phyloP scores from a whole-genome alignment of 2,888 invertebrate species.

The Yponomeuta malinellus region DNA sequence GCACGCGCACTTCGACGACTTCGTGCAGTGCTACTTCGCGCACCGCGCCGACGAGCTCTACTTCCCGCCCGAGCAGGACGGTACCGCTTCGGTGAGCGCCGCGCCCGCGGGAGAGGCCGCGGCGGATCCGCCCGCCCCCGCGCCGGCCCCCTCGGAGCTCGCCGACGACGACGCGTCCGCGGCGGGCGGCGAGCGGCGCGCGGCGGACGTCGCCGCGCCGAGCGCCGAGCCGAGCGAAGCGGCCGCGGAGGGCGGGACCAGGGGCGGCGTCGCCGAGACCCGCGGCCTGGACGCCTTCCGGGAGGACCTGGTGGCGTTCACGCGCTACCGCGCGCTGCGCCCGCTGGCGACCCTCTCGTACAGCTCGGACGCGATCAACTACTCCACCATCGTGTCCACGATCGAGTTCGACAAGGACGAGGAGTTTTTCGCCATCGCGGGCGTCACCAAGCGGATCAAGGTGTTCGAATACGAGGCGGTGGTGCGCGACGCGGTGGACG shows the following conservation, averaged over 20 bases:
- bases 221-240: conserved; percentile 13
- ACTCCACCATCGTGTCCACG: conserved; percentile 90
- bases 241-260: conserved; percentile 18
- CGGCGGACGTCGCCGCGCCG: conserved; percentile 30
- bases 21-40: conserved; percentile 90
- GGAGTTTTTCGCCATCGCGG: conserved; percentile 96
- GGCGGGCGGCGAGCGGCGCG: conserved; percentile 34
- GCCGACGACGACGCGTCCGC: conserved; percentile 23
- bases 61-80: conserved; percentile 58
- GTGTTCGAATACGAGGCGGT: conserved; percentile 92
- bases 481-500: conserved; percentile 89
- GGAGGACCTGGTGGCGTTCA: conserved; percentile 90
- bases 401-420: conserved; percentile 98
- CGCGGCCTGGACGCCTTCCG: conserved; percentile 85
- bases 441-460: conserved; percentile 95
- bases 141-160: conserved; percentile 14
- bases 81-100: conserved; percentile 32
- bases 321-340: conserved; percentile 81
- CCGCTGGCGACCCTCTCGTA: conserved; percentile 92
- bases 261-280: not conserved
- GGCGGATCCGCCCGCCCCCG: not conserved
- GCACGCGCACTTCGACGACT: conserved; percentile 91
- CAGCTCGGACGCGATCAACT: conserved; percentile 91
- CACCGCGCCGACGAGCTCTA: conserved; percentile 83
- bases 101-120: conserved; percentile 15